Percentiles rank a stretch among this genome's conserved stretches.
Evolutionary conservation across 1,140 invertebrate genomes (phyloP).

Genomic region (Hycleus phaleratus): DNA sequence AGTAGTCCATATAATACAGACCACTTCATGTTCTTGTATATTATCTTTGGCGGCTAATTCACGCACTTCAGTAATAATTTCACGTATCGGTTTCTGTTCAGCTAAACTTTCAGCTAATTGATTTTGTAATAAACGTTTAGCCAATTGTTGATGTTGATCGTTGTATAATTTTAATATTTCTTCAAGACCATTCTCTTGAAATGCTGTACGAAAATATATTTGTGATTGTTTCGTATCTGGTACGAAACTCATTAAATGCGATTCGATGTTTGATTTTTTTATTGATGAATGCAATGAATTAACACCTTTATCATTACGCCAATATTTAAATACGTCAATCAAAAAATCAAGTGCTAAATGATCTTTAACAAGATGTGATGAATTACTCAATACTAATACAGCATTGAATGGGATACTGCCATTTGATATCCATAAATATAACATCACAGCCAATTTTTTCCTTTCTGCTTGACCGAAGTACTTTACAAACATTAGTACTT

Average conservation of each 20-base stretch:
- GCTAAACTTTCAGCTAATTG: conserved; percentile 71
- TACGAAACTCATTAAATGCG: conserved; percentile 84
- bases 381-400: conserved; percentile 75
- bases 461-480: conserved; percentile 84
- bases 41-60: conserved; percentile 74
- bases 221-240: conserved; percentile 87
- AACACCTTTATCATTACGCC: conserved; percentile 86
- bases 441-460: conserved; percentile 86
- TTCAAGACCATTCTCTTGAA: conserved; percentile 75
- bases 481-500: conserved; percentile 91
- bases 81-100: conserved; percentile 71
- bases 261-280: conserved; percentile 82
- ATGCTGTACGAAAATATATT: conserved; percentile 76
- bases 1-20: conserved; percentile 81
- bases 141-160: conserved; percentile 79
- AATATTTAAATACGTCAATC: conserved; percentile 82
- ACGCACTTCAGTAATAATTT: conserved; percentile 74
- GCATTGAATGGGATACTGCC: conserved; percentile 79
- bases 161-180: conserved; percentile 87
- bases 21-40: conserved; percentile 85
- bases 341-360: conserved; percentile 89
- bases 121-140: conserved; percentile 71
- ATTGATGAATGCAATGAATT: conserved; percentile 75
- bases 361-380: conserved; percentile 86
- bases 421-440: conserved; percentile 86